These are phyloP conservation scores for Oscheius sp. DNA, from an alignment of 2,888 invertebrate species.

Conservation along the genomic window DNA sequence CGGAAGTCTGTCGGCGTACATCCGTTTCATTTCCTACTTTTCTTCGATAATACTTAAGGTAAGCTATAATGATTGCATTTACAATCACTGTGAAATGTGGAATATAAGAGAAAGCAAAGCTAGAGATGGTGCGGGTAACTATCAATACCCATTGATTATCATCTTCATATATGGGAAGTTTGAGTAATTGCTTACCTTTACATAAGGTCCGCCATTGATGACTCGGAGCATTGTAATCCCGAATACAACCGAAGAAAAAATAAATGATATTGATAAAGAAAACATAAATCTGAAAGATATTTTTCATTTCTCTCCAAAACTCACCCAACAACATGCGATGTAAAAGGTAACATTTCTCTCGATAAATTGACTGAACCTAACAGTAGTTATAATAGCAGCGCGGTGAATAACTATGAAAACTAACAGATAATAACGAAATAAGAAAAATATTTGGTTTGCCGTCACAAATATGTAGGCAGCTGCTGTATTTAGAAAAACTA, in stretches of 20 bases:
- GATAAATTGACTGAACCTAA: background rate
- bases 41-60: conserved; percentile 5
- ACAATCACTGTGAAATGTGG: conserved; percentile 6
- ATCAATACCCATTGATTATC: background rate
- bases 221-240: background rate
- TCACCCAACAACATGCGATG: background rate
- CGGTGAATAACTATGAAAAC: conserved; percentile 8
- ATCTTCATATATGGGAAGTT: too few relatives aligned
- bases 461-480: background rate
- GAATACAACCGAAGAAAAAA: background rate
- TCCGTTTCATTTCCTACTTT: background rate
- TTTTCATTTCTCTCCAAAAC: too few relatives aligned
- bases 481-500: background rate
- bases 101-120: background rate
- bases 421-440: conserved; percentile 4
- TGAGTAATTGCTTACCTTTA: too few relatives aligned
- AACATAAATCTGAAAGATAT: background rate
- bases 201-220: conserved; percentile 2
- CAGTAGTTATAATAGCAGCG: background rate
- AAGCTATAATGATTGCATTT: background rate
- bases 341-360: background rate
- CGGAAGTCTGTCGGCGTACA: background rate
- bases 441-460: background rate
- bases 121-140: background rate
- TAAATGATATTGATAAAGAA: background rate